A percentile compares a stretch with the other conserved stretches of the same genome.
Evolutionary conservation across 2,888 invertebrate species (phyloP).

Genomic region (Lydus trimaculatus): DNA sequence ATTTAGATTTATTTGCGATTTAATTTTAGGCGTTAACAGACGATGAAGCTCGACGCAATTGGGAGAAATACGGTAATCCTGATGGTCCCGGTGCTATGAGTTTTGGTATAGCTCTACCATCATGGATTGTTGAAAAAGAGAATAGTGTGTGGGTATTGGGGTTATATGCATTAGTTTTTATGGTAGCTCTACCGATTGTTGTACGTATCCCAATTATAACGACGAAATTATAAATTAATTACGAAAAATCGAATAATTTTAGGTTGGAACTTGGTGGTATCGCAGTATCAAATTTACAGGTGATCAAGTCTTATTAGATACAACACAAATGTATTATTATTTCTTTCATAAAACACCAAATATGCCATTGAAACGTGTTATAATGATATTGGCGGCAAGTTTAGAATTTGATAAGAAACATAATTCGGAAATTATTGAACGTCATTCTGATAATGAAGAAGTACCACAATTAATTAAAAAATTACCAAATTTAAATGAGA

Average conservation of each 20-base stretch:
- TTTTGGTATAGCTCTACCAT: constrained; percentile 98
- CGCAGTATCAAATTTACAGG: constrained; percentile 96
- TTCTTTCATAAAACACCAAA: constrained; percentile 96
- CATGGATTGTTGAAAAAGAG: constrained; percentile 99
- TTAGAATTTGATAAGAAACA: constrained; percentile 94
- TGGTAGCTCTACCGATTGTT: constrained; percentile 92
- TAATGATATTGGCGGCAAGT: constrained; percentile 97
- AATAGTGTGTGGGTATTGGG: constrained; percentile 98
- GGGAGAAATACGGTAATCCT: constrained; percentile 99
- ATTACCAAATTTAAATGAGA: constrained; percentile 90
- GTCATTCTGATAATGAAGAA: constrained; percentile 94
- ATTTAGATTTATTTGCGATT: not conserved
- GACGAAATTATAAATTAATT: not conserved
- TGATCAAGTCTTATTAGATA: constrained; percentile 95
- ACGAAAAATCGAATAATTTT: constrained; percentile 35
- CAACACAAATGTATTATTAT: constrained; percentile 95
- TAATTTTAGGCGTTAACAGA: constrained; percentile 85
- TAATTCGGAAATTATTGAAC: constrained; percentile 92
- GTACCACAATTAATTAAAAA: constrained; percentile 93
- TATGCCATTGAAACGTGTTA: constrained; percentile 92
- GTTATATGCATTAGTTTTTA: constrained; percentile 94
- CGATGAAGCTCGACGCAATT: constrained; percentile 96
- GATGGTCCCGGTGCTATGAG: constrained; percentile 99
- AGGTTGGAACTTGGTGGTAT: constrained; percentile 99
- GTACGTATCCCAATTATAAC: constrained; percentile 61